Conservation (phyloP, 1,140 invertebrate genomes). For the Linepithema humile region DNA sequence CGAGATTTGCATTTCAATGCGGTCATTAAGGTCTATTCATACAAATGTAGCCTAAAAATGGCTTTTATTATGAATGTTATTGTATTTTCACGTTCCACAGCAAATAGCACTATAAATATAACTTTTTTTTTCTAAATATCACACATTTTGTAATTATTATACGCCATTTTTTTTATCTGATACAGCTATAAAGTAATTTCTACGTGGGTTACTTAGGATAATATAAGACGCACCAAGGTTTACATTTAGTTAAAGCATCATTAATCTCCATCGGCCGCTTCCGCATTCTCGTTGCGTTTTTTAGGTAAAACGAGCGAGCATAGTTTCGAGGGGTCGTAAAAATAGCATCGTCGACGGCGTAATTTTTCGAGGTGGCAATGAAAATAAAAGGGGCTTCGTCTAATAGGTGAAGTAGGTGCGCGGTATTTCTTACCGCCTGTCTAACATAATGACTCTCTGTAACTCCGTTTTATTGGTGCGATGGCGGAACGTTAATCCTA, state of each 20-base stretch:
- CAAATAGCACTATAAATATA: neutral
- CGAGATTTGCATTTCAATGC: conserved; percentile 35
- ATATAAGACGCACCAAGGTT: too few species aligned
- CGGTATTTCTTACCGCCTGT: conserved; percentile 34
- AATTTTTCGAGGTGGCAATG: conserved; percentile 51
- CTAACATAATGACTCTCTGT: conserved; percentile 48
- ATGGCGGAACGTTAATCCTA: conserved; percentile 46
- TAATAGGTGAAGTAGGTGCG: conserved; percentile 9
- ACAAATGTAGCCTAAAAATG: neutral
- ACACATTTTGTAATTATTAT: neutral
- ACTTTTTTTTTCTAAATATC: neutral
- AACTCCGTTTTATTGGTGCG: conserved; percentile 65
- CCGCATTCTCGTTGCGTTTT: neutral
- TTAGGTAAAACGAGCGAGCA: neutral
- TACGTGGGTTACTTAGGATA: too few species aligned
- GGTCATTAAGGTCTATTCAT: conserved; percentile 15
- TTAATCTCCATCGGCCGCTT: neutral
- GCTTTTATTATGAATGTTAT: neutral
- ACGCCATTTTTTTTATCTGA: neutral
- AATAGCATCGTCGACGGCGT: conserved; percentile 26
- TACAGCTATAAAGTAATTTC: neutral
- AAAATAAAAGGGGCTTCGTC: conserved; percentile 45
- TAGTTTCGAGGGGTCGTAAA: conserved; percentile 34
- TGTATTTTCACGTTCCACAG: neutral
- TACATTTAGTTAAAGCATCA: neutral